These are phyloP conservation scores for Parapsyche elsis DNA, from an alignment of 1,140 invertebrate species.

Conservation along the genomic window DNA sequence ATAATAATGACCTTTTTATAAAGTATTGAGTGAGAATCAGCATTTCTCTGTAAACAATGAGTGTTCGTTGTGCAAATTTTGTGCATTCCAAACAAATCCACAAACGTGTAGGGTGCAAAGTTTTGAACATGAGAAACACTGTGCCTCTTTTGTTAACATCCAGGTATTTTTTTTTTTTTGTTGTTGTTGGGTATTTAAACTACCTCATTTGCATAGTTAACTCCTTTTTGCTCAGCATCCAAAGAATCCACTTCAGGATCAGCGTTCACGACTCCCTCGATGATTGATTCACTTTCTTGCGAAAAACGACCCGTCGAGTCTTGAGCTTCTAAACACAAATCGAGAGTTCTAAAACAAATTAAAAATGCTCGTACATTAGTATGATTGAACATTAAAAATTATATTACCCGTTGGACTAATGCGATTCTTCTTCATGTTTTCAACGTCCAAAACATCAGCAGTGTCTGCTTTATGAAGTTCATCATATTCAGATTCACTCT, in stretches of 20 bases:
- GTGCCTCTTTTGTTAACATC: not conserved
- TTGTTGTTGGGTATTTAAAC: not conserved
- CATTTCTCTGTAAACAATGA: too few species aligned
- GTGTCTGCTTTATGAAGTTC: conserved; percentile 60
- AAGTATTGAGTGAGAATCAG: too few species aligned
- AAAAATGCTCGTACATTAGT: not conserved
- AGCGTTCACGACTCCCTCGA: conserved; percentile 73
- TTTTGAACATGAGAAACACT: too few species aligned
- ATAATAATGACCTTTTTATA: too few species aligned
- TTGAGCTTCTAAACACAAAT: conserved; percentile 15
- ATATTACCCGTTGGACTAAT: not conserved
- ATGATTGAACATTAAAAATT: not conserved
- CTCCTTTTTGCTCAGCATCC: conserved; percentile 64
- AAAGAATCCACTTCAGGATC: conserved; percentile 72
- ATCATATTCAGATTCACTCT: conserved; percentile 63
- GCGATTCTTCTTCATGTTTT: conserved; percentile 55
- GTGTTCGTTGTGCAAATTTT: too few species aligned
- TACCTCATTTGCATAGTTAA: conserved; percentile 60
- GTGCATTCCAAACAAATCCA: too few species aligned
- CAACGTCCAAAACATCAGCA: conserved; percentile 61
- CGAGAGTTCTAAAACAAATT: not conserved
- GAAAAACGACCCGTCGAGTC: conserved; percentile 55
- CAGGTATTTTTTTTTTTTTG: not conserved
- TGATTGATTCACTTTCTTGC: conserved; percentile 66
- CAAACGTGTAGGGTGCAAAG: too few species aligned